Evolutionary conservation across 2,113 vertebrate species (phyloP).

Genomic region (Centropus unirufus): DNA sequence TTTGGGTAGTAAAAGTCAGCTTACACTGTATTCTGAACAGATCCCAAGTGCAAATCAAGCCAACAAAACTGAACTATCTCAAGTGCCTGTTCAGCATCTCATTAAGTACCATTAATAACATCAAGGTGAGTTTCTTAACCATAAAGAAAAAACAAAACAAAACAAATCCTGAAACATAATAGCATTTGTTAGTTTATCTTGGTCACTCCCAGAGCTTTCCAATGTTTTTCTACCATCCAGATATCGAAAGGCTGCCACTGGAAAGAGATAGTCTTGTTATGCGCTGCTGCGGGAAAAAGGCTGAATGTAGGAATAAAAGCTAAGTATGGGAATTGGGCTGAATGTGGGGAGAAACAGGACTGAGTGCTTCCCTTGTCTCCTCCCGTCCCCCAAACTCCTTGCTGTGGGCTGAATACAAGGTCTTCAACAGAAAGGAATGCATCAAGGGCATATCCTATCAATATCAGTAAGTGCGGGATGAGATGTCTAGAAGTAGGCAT

Average conservation of each 20-base stretch:
- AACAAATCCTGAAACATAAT: not conserved
- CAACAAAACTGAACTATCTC: not conserved
- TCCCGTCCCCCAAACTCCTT: too few relatives aligned
- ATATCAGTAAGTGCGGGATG: too few relatives aligned
- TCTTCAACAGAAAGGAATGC: too few relatives aligned
- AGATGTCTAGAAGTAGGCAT: too few relatives aligned
- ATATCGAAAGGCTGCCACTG: not conserved
- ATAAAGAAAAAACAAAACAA: not conserved
- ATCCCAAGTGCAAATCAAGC: not conserved
- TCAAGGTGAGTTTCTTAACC: not conserved
- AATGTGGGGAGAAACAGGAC: too few relatives aligned
- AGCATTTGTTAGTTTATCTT: not conserved
- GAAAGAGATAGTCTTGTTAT: not conserved
- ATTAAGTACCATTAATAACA: not conserved
- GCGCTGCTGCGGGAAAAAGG: too few relatives aligned
- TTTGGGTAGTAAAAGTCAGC: not conserved
- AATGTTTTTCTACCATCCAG: not conserved
- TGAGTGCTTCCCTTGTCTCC: too few relatives aligned
- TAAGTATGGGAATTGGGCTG: too few relatives aligned
- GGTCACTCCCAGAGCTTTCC: not conserved
- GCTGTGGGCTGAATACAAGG: too few relatives aligned
- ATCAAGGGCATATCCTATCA: too few relatives aligned
- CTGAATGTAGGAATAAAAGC: too few relatives aligned
- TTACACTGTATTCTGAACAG: not conserved
- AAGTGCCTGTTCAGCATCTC: not conserved